Base-by-base conservation (phyloP, 2,888 invertebrate genomes). In the Uropetala carovei region DNA sequence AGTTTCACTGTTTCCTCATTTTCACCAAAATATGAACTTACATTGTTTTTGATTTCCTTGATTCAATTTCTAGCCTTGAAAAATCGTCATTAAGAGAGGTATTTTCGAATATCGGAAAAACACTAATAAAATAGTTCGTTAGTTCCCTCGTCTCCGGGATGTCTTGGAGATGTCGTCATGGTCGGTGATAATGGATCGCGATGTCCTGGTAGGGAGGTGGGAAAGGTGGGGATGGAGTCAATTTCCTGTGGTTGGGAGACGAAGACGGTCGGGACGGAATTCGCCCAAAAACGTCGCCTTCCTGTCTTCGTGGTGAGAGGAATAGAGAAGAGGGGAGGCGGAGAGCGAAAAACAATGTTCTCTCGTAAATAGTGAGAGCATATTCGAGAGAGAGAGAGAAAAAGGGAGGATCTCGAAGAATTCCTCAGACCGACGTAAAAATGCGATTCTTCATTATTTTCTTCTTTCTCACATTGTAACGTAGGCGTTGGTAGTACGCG, bases 271-370 rank as follows among this genome's bases (percentile, higher is more conserved):
- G 58, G 60, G 86, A 60, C 58, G 86, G 60, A 86, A 86, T 86
- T 86, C 60, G 86, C 59, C 60, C 30, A 0, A 27, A n/a, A 16
- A 59, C 60, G 59, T 86, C 86, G 27, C 59, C 86, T 59, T 43
- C 22, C 27, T 14, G 11, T 59, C 75, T n/a, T 75, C 27, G 30
- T 27, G 60, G 57, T 10, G 27, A 59, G 86, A 60, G 27, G 11
- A 59, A 86, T 13, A 27, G 43, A 5, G 43, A 43, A 22, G 16
- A 64, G 22, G 22, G 85, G 22, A n/a, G 0, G 8, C 18, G n/a
- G 56, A n/a, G 89, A 68, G 43, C 83, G 83, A n/a, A 68, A 89
- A 30, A 30, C 86, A 60, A 60, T 60, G 59, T 83, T 30, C 60
- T 60, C 14, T 43, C 30, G 30, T 83, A 83, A 83, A 83, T 16